Percentiles rank a stretch among this genome's conserved stretches.
These are phyloP conservation scores for Dipodomys merriami DNA, from an alignment of 2,113 vertebrate species.

Conservation along the genomic window DNA sequence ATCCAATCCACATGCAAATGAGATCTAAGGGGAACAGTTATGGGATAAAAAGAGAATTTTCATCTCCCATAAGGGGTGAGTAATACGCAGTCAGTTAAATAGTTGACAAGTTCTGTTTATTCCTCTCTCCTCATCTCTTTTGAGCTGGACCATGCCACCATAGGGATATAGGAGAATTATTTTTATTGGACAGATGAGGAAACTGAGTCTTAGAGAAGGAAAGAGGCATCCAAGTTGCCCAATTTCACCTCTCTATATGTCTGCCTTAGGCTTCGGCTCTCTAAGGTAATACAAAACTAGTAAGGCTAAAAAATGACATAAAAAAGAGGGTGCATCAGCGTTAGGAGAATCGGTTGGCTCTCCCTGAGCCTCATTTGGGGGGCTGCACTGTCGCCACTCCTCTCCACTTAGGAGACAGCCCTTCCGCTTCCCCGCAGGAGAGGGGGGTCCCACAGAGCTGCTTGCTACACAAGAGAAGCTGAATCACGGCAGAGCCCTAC, in stretches of 20 bases:
- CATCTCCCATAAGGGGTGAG: background rate
- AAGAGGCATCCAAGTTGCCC: too few species aligned
- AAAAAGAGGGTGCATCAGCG: background rate
- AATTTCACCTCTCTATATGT: fast-evolving
- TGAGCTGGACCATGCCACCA: fast-evolving
- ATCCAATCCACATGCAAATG: background rate
- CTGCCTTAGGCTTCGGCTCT: background rate
- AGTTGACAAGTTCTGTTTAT: background rate
- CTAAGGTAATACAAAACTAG: background rate
- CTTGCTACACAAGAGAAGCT: background rate
- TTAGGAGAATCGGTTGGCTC: background rate
- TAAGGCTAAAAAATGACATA: background rate
- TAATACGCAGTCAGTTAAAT: too few species aligned
- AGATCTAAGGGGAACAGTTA: background rate
- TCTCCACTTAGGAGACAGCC: background rate
- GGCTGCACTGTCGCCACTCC: conserved; percentile 44
- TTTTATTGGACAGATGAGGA: background rate
- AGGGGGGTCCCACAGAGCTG: conserved; percentile 23
- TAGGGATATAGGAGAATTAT: fast-evolving
- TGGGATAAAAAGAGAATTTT: background rate
- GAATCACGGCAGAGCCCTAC: conserved; percentile 63
- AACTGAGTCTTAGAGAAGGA: background rate
- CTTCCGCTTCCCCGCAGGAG: background rate
- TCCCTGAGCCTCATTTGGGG: background rate
- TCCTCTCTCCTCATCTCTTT: background rate